Evolutionary conservation across 2,888 invertebrate species (phyloP).

Genomic region (Cyclophora albipunctata): DNA sequence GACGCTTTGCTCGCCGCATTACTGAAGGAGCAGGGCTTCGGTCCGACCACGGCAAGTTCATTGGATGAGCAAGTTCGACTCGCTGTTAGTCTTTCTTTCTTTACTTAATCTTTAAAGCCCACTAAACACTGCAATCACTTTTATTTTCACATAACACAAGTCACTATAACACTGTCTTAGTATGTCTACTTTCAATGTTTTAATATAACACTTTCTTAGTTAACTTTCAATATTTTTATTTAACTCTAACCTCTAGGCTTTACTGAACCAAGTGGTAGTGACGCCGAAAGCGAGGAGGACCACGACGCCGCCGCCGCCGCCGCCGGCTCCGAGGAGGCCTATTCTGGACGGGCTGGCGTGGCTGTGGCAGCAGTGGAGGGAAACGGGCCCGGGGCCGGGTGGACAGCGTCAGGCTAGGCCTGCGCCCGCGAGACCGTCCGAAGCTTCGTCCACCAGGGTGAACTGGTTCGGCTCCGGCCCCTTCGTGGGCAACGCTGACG

Average conservation of each 20-base stretch:
- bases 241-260: conserved; percentile 69
- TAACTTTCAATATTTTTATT: conserved; percentile 23
- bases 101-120: conserved; percentile 12
- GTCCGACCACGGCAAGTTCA: conserved; percentile 80
- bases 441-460: conserved; percentile 47
- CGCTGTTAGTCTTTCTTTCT: conserved; percentile 63
- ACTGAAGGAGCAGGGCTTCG: conserved; percentile 82
- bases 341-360: conserved; percentile 73
- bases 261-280: conserved; percentile 76
- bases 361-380: conserved; percentile 77
- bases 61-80: conserved; percentile 75
- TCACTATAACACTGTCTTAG: too few species aligned
- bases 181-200: neutral
- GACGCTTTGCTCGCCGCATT: conserved; percentile 82
- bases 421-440: conserved; percentile 37
- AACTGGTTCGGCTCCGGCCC: conserved; percentile 71
- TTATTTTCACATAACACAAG: neutral
- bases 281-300: conserved; percentile 65
- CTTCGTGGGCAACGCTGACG: conserved; percentile 66
- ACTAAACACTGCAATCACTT: neutral
- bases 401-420: conserved; percentile 26
- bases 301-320: conserved; percentile 51
- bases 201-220: conserved; percentile 12
- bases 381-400: conserved; percentile 60
- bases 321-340: conserved; percentile 66